Evolutionary conservation across 53 echinoderm and acorn worm genomes (phyloP), one percentile per base, ranked within the genome.

Genomic region (Holothuria leucospilota): DNA sequence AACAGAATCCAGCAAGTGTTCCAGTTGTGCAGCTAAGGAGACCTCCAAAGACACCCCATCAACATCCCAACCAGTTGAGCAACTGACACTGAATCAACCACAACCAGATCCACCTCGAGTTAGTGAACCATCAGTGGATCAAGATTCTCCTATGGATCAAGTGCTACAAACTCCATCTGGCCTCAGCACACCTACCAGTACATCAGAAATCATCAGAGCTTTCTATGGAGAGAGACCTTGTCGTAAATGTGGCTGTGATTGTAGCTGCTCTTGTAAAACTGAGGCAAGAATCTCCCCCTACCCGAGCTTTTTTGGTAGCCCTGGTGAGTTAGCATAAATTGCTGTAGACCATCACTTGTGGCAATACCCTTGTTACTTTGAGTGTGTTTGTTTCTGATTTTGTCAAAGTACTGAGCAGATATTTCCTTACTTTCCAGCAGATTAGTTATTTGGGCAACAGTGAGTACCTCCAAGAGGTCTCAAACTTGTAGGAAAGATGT

Each of bases 251-350:
- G 49, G 41, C 13, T 87, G 87, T 34, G 63, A 78, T 66, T 87
- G 87, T 67, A 66, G 52, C 21, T 87, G 87, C 42, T 51, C 78
- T 13, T 87, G 87, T 42, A 79, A 87, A 66, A 30, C 21, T 1
- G 81, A 81, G 58, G 81, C 81, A 61, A 39, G 66, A 26, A 24
- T 83, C 20, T 83, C 84, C 5, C 84, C 84, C 6, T 64, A 66
- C 51, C 51, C 41, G 9, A 46, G 51, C 39, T 66, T 83, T 24
- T 83, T 83, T 83, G 84, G 66, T 24, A 83, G 84, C 29, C 84
- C 84, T 23, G 30, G 68, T 67, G 84, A 67, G 63, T 34, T 67
- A 34, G 34, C 68, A 34, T 67, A 67, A 56, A 15, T 16, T 1
- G 18, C 56, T 4, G 56, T 16, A 9, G 4, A 56, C 56, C 1